Base-by-base conservation (phyloP, 2,888 invertebrate genomes). In the Melanostoma mellinum region DNA sequence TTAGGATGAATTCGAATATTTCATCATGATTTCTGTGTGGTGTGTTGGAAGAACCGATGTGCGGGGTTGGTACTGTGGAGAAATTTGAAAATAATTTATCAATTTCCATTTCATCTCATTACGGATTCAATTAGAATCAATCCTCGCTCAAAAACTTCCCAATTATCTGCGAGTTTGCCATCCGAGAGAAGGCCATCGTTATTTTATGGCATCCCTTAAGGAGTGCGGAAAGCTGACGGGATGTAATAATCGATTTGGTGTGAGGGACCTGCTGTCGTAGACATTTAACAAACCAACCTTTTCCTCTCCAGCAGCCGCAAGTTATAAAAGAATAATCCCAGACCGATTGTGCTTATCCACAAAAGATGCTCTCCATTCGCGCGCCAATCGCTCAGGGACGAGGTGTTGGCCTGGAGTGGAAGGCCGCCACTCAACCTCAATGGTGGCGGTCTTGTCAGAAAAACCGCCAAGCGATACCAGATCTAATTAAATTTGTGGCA, bases 71-170 rank as follows among this genome's bases (percentile, higher is more conserved):
- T n/a, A 30, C n/a, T 1, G 36, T 9, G 2, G 6, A 2, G 48
- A 56, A 75, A 72, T 42, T 72, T 76, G 72, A 76, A 81, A 81
- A 81, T 81, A 76, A 81, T 81, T 81, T 76, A 76, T 81, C 82
- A 77, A 82, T 82, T 73, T 77, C 77, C 82, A 82, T 77, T 82
- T 82, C 82, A 77, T 82, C 77, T 82, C 82, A 77, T 77, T 82
- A 82, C 61, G 69, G 82, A 82, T 77, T 82, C 82, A 82, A 82
- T 82, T 82, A 82, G 77, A 73, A 82, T 77, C 82, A 82, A 82
- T 82, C 58, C 69, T 74, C 73, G 56, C 65, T 69, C 73, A 82
- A 82, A 75, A 77, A 82, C 77, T 82, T 82, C 73, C 73, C 77
- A 82, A 82, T 82, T 82, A 63, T 63, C 63, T 63, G 32, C 50